Conservation (phyloP, 2,797 vertebrate species). For the Aeoliscus strigatus region DNA sequence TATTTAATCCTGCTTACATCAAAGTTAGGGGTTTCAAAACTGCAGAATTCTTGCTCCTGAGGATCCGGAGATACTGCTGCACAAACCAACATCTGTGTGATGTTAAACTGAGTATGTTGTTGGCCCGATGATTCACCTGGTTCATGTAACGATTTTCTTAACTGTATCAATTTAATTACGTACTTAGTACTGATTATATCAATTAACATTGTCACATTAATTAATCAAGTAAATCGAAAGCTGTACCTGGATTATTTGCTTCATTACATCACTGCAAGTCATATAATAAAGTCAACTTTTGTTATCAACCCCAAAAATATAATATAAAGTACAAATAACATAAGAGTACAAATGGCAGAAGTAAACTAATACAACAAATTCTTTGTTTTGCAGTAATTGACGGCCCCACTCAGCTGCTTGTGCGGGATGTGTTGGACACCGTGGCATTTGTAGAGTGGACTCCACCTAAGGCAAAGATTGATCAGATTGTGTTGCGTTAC, state of each 20-base stretch:
- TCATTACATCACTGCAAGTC: not conserved
- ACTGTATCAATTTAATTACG: too few relatives aligned
- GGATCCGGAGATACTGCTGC: too few relatives aligned
- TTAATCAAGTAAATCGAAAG: not conserved
- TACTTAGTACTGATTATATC: too few relatives aligned
- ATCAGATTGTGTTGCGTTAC: constrained; percentile 89
- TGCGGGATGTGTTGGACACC: constrained; percentile 91
- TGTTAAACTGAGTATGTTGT: too few relatives aligned
- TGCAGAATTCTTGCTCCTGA: too few relatives aligned
- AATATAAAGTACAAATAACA: not conserved
- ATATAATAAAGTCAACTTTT: not conserved
- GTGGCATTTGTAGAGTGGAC: constrained; percentile 97
- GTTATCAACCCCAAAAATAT: not conserved
- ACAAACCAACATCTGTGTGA: too few relatives aligned
- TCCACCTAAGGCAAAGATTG: constrained; percentile 86
- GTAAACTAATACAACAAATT: not conserved
- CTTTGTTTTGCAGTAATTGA: constrained; percentile 82
- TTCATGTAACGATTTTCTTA: too few relatives aligned
- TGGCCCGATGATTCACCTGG: too few relatives aligned
- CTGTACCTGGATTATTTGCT: too few relatives aligned
- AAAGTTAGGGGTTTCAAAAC: too few relatives aligned
- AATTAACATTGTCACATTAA: too few relatives aligned
- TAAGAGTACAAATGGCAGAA: not conserved
- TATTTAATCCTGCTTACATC: too few relatives aligned
- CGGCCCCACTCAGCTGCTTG: constrained; percentile 86